Percentiles rank a stretch among this genome's conserved stretches.
Evolutionary conservation across 23 tunicate genomes (phyloP).

Genomic region (Styela clava): DNA sequence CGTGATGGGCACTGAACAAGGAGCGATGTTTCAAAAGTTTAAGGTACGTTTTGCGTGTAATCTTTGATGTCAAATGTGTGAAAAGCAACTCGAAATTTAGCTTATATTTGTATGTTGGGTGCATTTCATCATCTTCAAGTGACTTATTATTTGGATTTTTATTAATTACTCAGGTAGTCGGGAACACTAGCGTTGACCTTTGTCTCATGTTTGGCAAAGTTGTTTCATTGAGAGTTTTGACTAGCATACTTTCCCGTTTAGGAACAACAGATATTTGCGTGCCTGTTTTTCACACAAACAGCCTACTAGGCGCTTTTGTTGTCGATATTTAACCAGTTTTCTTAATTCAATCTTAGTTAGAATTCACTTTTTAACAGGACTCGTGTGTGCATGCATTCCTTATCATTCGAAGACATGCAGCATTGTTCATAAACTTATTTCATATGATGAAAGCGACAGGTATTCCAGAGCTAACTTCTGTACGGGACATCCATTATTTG

Average conservation of each 20-base stretch:
- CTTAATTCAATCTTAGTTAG: no score
- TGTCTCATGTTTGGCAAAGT: not conserved
- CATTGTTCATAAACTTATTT: slow-evolving; percentile 79
- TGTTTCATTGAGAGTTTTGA: not conserved
- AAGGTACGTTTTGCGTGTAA: slow-evolving; percentile 52
- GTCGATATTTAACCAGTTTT: no score
- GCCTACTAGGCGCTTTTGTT: no score
- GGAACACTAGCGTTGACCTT: not conserved
- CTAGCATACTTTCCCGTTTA: no score
- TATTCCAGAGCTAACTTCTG: slow-evolving; percentile 85
- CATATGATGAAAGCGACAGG: slow-evolving; percentile 94
- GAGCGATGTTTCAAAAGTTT: slow-evolving; percentile 73
- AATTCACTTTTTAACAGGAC: slow-evolving; percentile 37
- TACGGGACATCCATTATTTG: slow-evolving; percentile 69
- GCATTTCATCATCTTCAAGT: no score
- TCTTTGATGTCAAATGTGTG: no score
- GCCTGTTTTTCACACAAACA: no score
- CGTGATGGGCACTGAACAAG: slow-evolving; percentile 78
- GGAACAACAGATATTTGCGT: no score
- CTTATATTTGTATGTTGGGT: no score
- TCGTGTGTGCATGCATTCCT: slow-evolving; percentile 69
- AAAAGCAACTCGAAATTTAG: no score
- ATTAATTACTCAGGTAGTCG: no score
- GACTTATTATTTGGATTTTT: no score
- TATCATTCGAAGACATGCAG: slow-evolving; percentile 74